Conservation (phyloP, 2,113 vertebrate genomes). For the Brachyistius frenatus region DNA sequence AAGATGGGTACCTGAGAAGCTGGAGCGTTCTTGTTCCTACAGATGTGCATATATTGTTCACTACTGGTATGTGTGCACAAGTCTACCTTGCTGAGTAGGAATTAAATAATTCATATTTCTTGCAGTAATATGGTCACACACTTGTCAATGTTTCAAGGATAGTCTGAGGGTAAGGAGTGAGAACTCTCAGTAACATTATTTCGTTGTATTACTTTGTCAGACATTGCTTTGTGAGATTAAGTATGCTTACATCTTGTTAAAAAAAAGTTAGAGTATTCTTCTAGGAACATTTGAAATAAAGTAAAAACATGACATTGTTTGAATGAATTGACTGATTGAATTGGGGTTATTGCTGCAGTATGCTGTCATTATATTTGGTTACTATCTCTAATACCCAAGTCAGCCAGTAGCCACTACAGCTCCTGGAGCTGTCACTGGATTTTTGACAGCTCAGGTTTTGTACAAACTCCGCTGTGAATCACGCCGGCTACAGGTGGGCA, state of each 20-base stretch:
- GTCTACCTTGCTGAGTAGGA: neutral
- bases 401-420: neutral
- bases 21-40: neutral
- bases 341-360: neutral
- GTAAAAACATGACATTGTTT: no score
- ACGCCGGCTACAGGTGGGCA: neutral
- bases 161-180: neutral
- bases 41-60: neutral
- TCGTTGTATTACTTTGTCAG: no score
- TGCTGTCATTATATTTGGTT: neutral
- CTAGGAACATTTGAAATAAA: no score
- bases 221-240: no score
- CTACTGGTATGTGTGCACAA: neutral
- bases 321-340: no score
- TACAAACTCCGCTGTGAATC: neutral
- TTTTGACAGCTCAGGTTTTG: conserved; percentile 4
- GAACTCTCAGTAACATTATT: no score
- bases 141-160: conserved; percentile 2
- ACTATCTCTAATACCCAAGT: neutral
- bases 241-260: no score
- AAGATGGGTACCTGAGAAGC: neutral
- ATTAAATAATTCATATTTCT: neutral
- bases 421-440: conserved; percentile 2
- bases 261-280: no score
- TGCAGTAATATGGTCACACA: neutral